Base-by-base conservation (phyloP, 1,140 invertebrate genomes). In the Bicyclus anynana region DNA sequence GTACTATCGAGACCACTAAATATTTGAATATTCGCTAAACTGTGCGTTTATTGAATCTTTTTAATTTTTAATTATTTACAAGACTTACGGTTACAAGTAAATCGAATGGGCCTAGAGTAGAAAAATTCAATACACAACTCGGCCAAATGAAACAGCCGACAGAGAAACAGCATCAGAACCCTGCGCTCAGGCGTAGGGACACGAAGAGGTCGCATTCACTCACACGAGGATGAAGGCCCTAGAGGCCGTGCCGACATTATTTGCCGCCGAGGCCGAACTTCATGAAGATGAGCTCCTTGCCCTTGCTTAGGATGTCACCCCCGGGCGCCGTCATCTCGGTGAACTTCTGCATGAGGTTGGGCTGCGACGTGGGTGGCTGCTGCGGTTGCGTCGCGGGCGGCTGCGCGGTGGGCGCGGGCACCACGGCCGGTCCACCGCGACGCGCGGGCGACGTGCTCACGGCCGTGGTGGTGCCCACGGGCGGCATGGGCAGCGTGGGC, bases 281-380 rank as follows among this genome's bases (percentile, higher is more conserved):
- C 92, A 96, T 96, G 85, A 97, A 97, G 75, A 96, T 96, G 29
- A 95, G 91, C 89, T 96, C 95, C 89, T 97, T 96, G 65, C 95
- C 95, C 88, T 97, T 97, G 66, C 95, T 96, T 29, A 96, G 90
- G 55, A 96, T 95, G 72, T 95, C 94, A 49, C 94, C 94, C 46
- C 94, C 94, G 58, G 94, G 93, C 35, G 93, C 94, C 16, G 93
- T 93, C 87, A 96, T 95, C 74, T 96, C 95, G 53, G 93, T 92
- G 68, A 95, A 92, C 73, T 95, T 95, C 77, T 95, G 94, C 94
- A 95, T 95, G 42, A 95, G 90, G 82, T 94, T 94, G 13, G 93
- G 93, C 50, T 86, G 91, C 88, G 59, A 85, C 76, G 51, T 84
- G 77, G 62, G 89, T 21, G 79, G 56, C 14, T 17, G 89, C 26